Evolutionary conservation across 2,797 vertebrate genomes (phyloP), one percentile per base, ranked within the genome.

Genomic region (Sebastes diaconus): DNA sequence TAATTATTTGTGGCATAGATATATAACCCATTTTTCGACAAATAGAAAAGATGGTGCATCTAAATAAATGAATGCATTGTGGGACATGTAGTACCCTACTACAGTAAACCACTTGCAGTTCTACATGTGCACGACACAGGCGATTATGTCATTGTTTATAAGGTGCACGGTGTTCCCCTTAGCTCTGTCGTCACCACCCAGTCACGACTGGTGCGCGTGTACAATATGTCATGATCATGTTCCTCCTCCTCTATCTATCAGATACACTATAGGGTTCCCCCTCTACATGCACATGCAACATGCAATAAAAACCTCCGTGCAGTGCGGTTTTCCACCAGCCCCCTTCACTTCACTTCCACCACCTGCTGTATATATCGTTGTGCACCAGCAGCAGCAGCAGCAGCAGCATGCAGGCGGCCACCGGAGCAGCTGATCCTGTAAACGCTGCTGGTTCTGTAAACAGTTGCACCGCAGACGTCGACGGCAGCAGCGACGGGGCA

Each of bases 201-300:
- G 90, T 93, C 92, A 94, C 91, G 92, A 92, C 88, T 46, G 39
- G 73, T 29, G 72, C 29, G 84, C 76, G 86, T 92, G 88, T 76
- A 29, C 65, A 83, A 52, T n/a, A 10, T 91, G 79, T 80, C 87
- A 89, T 89, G 83, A 80, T 86, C 84, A 55, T 72, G 59, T 60
- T 77, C 82, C 75, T 55, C 64, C 29, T 55, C 67, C 32, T 57
- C 63, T 78, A 52, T 73, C 71, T 55, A 16, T 66, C 68, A 74
- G 6, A 68, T 20, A 66, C 73, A 63, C 70, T 13, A 64, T 50
- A 58, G 64, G 46, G 72, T 81, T 52, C 71, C 42, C 46, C 39
- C 27, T 61, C 50, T 55, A 25, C 84, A 83, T 79, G 55, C 52
- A 27, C 84, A 83, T 79, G 55, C 57, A 54, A 46, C 61, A 84